Evolutionary conservation across 2,888 invertebrate species (phyloP).

Genomic region (Oscheius myriophilus): DNA sequence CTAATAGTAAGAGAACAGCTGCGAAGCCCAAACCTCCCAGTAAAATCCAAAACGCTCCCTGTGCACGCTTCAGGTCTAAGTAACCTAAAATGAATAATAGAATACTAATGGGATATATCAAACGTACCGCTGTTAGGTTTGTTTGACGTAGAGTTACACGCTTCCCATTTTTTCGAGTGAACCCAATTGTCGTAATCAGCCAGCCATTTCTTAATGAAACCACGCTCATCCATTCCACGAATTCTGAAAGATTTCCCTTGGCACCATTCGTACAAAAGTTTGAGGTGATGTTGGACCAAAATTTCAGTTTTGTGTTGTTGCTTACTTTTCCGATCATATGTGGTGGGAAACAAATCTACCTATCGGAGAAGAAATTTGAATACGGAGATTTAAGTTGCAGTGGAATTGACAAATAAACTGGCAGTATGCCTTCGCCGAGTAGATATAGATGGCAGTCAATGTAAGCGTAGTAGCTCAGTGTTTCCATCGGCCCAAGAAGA

Average conservation of each 20-base stretch:
- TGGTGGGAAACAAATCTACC: slow-evolving; percentile 24
- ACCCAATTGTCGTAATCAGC: slow-evolving; percentile 56
- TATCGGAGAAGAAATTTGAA: slow-evolving; percentile 48
- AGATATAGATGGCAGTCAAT: slow-evolving; percentile 54
- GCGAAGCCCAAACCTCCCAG: slow-evolving; percentile 48
- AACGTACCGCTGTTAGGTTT: slow-evolving; percentile 35
- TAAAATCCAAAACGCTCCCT: slow-evolving; percentile 66
- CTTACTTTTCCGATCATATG: too few relatives aligned
- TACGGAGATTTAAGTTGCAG: slow-evolving; percentile 45
- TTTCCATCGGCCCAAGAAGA: slow-evolving; percentile 58
- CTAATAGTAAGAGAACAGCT: slow-evolving; percentile 33
- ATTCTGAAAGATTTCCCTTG: slow-evolving; percentile 42
- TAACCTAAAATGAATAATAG: slow-evolving; percentile 36
- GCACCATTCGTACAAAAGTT: too few relatives aligned
- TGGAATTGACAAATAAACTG: slow-evolving; percentile 59
- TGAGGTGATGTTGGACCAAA: not conserved
- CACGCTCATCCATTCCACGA: slow-evolving; percentile 61
- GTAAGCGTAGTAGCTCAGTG: slow-evolving; percentile 54
- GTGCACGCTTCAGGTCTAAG: slow-evolving; percentile 55
- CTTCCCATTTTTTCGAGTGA: slow-evolving; percentile 42
- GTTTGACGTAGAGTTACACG: slow-evolving; percentile 40
- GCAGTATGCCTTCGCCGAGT: slow-evolving; percentile 56
- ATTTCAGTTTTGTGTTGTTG: too few relatives aligned
- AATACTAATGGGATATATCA: not conserved
- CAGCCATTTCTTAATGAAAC: slow-evolving; percentile 66